Evolutionary conservation across 2,113 vertebrate genomes (phyloP).

Genomic region (Telmatochromis sp.): DNA sequence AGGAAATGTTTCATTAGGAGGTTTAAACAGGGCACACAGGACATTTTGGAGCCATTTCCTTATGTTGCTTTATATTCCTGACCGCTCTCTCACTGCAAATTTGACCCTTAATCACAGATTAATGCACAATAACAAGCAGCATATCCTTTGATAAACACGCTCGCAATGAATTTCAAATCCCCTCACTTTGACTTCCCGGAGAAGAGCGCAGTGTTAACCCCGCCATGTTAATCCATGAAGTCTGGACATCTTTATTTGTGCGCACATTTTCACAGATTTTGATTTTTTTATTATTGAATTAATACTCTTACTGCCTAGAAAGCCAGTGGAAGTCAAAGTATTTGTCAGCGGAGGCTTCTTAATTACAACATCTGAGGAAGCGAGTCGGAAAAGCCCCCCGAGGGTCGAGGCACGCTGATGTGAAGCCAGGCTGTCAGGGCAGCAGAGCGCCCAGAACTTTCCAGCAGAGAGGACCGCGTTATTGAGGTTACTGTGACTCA

Average conservation of each 20-base stretch:
- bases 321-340: slow-evolving; percentile 21
- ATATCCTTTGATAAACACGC: background rate
- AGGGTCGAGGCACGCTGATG: slow-evolving; percentile 12
- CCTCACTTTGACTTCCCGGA: background rate
- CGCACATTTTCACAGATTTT: background rate
- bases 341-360: slow-evolving; percentile 36
- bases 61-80: background rate
- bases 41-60: background rate
- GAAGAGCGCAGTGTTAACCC: background rate
- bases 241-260: background rate
- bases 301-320: background rate
- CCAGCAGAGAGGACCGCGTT: slow-evolving; percentile 2
- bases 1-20: background rate
- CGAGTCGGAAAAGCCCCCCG: slow-evolving; percentile 30
- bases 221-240: background rate
- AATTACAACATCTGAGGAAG: slow-evolving; percentile 47
- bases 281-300: background rate
- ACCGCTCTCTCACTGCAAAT: background rate
- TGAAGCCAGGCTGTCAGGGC: slow-evolving; percentile 34
- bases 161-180: background rate
- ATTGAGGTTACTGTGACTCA: slow-evolving; percentile 38
- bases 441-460: background rate
- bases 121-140: background rate
- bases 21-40: background rate
- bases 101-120: background rate